Evolutionary conservation across 1,140 invertebrate genomes (phyloP).

Genomic region (Heliconius eleuchia): DNA sequence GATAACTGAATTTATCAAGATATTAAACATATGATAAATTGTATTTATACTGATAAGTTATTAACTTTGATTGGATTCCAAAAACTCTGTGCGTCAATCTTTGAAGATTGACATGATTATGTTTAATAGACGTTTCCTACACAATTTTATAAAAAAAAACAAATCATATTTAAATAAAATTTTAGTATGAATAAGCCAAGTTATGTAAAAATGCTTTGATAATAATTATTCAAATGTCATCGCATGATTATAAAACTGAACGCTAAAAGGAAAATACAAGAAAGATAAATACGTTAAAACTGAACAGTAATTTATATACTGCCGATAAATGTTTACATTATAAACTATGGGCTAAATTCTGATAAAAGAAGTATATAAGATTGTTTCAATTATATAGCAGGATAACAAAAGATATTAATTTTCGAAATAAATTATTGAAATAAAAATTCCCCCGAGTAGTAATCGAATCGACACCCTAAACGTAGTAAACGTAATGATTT

Average conservation of each 20-base stretch:
- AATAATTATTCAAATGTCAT: neutral
- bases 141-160: neutral
- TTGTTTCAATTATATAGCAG: no score
- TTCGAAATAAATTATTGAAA: no score
- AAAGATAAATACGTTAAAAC: neutral
- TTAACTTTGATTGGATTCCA: neutral
- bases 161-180: neutral
- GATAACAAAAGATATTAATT: neutral
- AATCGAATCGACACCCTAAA: no score
- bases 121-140: neutral
- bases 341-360: no score
- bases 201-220: neutral
- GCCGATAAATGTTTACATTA: neutral
- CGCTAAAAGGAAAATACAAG: neutral
- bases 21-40: neutral
- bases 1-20: neutral
- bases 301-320: neutral
- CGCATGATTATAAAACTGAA: neutral
- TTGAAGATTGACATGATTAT: neutral
- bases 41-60: neutral
- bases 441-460: no score
- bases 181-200: neutral
- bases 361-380: no score
- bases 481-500: no score
- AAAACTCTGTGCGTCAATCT: neutral